Evolutionary conservation across 2,797 vertebrate genomes (phyloP).

Genomic region (Alosa sapidissima): DNA sequence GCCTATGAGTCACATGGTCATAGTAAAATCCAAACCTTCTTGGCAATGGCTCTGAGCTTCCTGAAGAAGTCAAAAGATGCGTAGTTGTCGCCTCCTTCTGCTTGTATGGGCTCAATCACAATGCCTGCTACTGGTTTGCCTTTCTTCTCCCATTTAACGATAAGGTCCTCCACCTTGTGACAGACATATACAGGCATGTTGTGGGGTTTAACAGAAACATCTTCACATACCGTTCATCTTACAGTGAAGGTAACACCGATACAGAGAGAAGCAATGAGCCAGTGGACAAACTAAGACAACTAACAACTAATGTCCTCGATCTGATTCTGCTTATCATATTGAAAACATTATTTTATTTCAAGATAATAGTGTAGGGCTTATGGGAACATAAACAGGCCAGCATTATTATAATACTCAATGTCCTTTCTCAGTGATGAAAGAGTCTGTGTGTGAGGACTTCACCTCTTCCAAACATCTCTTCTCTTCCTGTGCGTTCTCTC

Average conservation of each 20-base stretch:
- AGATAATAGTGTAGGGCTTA: not conserved
- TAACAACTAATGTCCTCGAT: constrained; percentile 8
- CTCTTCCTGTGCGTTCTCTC: constrained; percentile 92
- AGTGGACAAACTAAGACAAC: not conserved
- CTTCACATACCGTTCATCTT: not conserved
- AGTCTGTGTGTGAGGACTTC: constrained; percentile 26
- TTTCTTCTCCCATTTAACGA: constrained; percentile 94
- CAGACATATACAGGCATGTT: not conserved
- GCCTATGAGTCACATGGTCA: not conserved
- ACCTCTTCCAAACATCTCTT: constrained; percentile 96
- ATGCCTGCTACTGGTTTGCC: constrained; percentile 92
- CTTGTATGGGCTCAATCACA: constrained; percentile 92
- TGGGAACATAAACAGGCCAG: not conserved
- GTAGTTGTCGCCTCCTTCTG: constrained; percentile 96
- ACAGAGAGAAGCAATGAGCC: not conserved
- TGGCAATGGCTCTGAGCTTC: constrained; percentile 83
- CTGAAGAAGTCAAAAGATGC: constrained; percentile 91
- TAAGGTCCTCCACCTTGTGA: constrained; percentile 90
- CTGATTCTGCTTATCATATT: not conserved
- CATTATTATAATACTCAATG: not conserved
- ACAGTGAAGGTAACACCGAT: not conserved
- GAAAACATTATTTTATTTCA: not conserved
- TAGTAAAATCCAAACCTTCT: constrained; percentile 78
- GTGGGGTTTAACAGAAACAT: not conserved
- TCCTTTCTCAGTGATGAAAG: not conserved